Base-by-base conservation (phyloP, 2,113 vertebrate genomes). In the Syngnathus floridae region DNA sequence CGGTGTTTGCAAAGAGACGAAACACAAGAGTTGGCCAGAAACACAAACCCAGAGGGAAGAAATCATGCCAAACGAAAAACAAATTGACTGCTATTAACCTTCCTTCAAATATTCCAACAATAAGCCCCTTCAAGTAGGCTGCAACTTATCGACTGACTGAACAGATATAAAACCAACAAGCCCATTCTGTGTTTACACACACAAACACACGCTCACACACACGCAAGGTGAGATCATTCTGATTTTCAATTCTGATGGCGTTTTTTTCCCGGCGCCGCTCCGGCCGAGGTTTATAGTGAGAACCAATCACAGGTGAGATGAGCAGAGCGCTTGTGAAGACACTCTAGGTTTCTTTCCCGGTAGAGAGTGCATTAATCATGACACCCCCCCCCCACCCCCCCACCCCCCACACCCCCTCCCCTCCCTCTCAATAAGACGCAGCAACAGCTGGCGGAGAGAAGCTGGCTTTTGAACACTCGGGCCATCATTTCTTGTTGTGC, bases 321-420 rank as follows among this genome's bases (percentile, higher is more conserved):
- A 80, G 68, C 40, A 66, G 75, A 74, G 64, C 67, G 59, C 81
- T 82, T 83, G 72, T 67, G 65, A 74, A 70, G 65, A 79, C 78
- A 78, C 73, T 73, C 73, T 58, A 59, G 70, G 55, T 76, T 75
- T 62, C 22, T 17, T 73, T 76, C 64, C 76, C 74, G 65, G 76
- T 62, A 76, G 79, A 81, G 78, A 80, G 76, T 86, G 82, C 82
- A 86, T 90, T 84, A 86, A 88, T 88, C 83, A 84, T 80, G 77
- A 75, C 73, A 75, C 73, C 66, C 73, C 75, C 26, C 26, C 26
- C 26, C 26, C 26, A 31, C 26, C 3, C n/a, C n/a, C n/a, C n/a
- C n/a, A n/a, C n/a, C n/a, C n/a, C n/a, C n/a, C n/a, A n/a, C 26
- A 31, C 26, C 26, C 26, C 26, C 26, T 31, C 26, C 3, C 26